Conservation (phyloP, 2,113 vertebrate species). For the Tachysurus fulvidraco region DNA sequence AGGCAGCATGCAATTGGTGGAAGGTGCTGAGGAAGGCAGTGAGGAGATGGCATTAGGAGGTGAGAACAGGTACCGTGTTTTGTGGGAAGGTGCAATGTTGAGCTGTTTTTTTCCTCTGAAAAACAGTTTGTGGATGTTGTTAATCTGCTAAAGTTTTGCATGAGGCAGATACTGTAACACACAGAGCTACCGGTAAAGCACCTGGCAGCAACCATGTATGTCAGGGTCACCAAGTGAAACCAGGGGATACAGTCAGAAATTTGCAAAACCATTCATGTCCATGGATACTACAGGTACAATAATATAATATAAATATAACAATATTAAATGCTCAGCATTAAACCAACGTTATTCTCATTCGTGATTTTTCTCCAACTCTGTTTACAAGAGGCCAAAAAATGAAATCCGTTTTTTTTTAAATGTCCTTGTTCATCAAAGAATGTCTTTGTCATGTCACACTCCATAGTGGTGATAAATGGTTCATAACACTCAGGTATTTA, state of each 20-base stretch:
- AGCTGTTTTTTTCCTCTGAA: not conserved
- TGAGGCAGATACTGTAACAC: not conserved
- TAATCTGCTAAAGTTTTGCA: not conserved
- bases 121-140: not conserved
- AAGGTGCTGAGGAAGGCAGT: conserved; percentile 9
- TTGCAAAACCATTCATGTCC: not conserved
- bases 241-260: not conserved
- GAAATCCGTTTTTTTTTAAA: not conserved
- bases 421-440: not conserved
- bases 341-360: not conserved
- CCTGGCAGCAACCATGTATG: not conserved
- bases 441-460: too few species aligned
- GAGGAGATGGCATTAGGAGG: conserved; percentile 42
- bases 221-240: too few species aligned
- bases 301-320: too few species aligned
- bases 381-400: too few species aligned
- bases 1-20: conserved; percentile 57
- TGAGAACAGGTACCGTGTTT: conserved; percentile 42
- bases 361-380: not conserved
- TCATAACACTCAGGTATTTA: too few species aligned
- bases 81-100: conserved; percentile 27
- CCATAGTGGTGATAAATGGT: too few species aligned
- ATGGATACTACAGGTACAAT: not conserved
- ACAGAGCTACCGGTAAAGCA: not conserved
- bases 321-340: not conserved